These are phyloP conservation scores for Barypeithes pellucidus DNA, from an alignment of 2,888 invertebrate genomes.

Conservation along the genomic window DNA sequence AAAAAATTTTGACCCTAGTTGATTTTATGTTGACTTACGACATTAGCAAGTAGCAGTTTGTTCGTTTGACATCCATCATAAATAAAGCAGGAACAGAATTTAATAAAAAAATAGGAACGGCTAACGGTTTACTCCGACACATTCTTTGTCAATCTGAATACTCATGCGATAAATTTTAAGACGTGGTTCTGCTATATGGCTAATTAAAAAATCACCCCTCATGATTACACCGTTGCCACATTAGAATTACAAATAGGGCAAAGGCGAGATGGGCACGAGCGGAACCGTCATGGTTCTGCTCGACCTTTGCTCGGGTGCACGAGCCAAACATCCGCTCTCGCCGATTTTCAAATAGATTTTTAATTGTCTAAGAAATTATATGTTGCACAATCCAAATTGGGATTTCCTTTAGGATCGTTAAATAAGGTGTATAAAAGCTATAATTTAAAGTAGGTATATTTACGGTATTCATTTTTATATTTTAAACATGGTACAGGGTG, in stretches of 20 bases:
- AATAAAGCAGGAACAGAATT: no score
- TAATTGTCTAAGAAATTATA: slow-evolving; percentile 32
- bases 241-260: slow-evolving; percentile 48
- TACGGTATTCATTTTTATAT: no score
- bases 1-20: no score
- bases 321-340: slow-evolving; percentile 50
- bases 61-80: no score
- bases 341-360: slow-evolving; percentile 29
- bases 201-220: slow-evolving; percentile 15
- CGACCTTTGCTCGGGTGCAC: slow-evolving; percentile 50
- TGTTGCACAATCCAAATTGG: background rate
- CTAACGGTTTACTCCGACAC: no score
- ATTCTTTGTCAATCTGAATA: no score
- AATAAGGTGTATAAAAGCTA: background rate
- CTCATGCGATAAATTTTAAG: background rate
- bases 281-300: slow-evolving; percentile 50
- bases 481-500: no score
- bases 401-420: background rate
- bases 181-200: background rate
- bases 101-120: no score
- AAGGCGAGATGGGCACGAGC: slow-evolving; percentile 50
- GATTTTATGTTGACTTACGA: no score
- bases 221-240: background rate
- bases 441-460: no score
- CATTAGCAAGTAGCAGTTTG: no score